Percentiles rank a stretch among this genome's conserved stretches.
phyloP scores from a whole-genome alignment of 2,888 invertebrate genomes.

The Lamellibrachia columna region DNA sequence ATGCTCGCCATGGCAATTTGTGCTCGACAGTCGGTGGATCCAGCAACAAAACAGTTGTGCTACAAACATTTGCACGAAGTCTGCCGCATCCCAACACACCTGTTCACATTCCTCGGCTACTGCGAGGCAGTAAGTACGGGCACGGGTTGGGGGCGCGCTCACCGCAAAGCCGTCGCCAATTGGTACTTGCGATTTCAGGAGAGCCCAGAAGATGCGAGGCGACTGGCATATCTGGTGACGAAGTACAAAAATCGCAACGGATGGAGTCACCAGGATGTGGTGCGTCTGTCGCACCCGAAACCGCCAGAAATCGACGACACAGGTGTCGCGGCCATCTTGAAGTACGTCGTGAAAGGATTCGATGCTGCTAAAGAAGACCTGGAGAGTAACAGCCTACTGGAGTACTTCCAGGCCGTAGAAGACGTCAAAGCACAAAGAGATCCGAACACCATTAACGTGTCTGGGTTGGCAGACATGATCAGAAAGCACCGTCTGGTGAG shows the following conservation, averaged over 20 bases:
- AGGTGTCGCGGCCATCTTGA: constrained; percentile 42
- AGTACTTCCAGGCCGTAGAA: constrained; percentile 50
- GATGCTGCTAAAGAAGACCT: constrained; percentile 44
- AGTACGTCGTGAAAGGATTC: constrained; percentile 50
- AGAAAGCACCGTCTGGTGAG: constrained; percentile 70
- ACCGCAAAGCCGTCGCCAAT: constrained; percentile 72
- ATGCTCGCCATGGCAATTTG: constrained; percentile 75
- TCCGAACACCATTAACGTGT: too few species aligned
- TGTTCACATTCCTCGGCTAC: constrained; percentile 74
- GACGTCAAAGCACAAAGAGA: constrained; percentile 28
- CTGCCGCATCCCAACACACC: constrained; percentile 66
- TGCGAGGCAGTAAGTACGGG: constrained; percentile 67
- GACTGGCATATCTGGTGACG: constrained; percentile 74
- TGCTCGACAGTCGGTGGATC: constrained; percentile 65
- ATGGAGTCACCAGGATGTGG: constrained; percentile 69
- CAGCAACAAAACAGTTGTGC: constrained; percentile 68
- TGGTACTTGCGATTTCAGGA: constrained; percentile 26
- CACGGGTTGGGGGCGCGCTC: constrained; percentile 73
- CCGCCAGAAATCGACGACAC: constrained; percentile 38
- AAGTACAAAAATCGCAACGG: constrained; percentile 74
- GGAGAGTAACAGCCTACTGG: constrained; percentile 22
- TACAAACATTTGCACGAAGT: constrained; percentile 69
- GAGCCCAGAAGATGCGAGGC: constrained; percentile 70
- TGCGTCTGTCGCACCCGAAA: constrained; percentile 46
- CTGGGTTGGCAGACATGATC: constrained; percentile 36